Evolutionary conservation across 2,797 vertebrate genomes (phyloP), one percentile per base, ranked within the genome.

Genomic region (Melanotaenia pygmaea): DNA sequence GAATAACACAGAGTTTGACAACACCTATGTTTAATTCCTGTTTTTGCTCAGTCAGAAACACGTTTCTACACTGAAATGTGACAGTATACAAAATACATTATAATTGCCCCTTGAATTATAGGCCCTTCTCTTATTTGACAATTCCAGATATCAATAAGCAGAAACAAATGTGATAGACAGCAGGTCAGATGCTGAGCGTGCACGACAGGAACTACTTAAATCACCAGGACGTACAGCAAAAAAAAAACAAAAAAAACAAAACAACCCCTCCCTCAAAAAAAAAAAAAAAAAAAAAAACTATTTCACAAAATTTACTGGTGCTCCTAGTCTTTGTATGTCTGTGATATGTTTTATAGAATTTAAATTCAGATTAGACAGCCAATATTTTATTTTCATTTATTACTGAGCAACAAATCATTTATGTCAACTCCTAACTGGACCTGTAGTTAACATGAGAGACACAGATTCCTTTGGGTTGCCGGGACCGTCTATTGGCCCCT

Each of bases 401-500:
- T 59, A 37, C 57, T 20, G 50, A 64, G 22, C 61, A 76, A 71
- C 50, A 71, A 35, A 67, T 40, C 13, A 40, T 18, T 43, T 43
- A 18, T 78, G 65, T 58, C 73, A 77, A 78, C 74, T 83, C 69
- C 76, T 71, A 75, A 73, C 67, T 59, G 68, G 64, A 80, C 79
- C 83, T 71, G 59, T 74, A 74, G 77, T 92, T 90, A 92, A 90
- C 85, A 86, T 87, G 88, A 86, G 85, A 86, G 88, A 83, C 88
- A 79, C 73, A 80, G 76, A 85, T 77, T 90, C 83, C 89, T 90
- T 54, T 62, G 86, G 82, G 87, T 85, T 66, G 66, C 59, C 34
- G 66, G 53, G 67, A 72, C 45, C 86, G 83, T 72, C 77, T 60
- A 14, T 82, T 70, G 83, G 76, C 77, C 71, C 54, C 82, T 83